Evolutionary conservation across 2,113 vertebrate species (phyloP), one percentile per base, ranked within the genome.

Genomic region (Patagioenas fasciata): DNA sequence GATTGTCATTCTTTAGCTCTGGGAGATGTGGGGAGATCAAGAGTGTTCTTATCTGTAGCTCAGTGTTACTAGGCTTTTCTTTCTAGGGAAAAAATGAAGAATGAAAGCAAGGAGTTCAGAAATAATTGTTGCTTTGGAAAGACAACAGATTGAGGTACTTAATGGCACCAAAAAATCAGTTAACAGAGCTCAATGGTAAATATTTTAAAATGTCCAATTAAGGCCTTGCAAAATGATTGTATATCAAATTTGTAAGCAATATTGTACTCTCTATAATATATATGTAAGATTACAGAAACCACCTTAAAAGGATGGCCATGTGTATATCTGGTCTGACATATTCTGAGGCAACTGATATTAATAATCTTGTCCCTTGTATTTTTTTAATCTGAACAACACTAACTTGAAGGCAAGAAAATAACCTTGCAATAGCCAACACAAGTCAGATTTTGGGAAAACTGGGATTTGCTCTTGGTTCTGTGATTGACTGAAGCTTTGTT

Each of bases 401-500:
- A 28, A 28, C 23, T 53, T 77, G 57, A 77, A 69, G 31, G 67
- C 58, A 83, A 26, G 15, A 88, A 82, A 82, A 77, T 31, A 56
- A 5, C 42, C 62, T 85, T 82, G 25, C 26, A 82, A 40, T 10
- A 89, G 10, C 18, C 29, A 72, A 44, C 15, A 26, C 9, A 80
- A 88, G n/a, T 65, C 13, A 19, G 10, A 13, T 53, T 80, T 78
- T 9, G 31, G 31, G 48, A 79, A 90, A 80, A 5, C 16, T 83
- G 42, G 32, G 11, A 60, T 62, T 67, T 88, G 3, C 21, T 86
- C 25, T 88, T 81, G 72, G 18, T 34, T 86, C 28, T 57, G 31
- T 88, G 75, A 85, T 29, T 93, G 91, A 90, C 62, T 85, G 47
- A 78, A 42, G 29, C 31, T 90, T 80, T 93, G 60, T 65, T 94